These are phyloP conservation scores for Urocyon cinereoargenteus DNA, from an alignment of 2,797 vertebrate genomes.

Conservation along the genomic window DNA sequence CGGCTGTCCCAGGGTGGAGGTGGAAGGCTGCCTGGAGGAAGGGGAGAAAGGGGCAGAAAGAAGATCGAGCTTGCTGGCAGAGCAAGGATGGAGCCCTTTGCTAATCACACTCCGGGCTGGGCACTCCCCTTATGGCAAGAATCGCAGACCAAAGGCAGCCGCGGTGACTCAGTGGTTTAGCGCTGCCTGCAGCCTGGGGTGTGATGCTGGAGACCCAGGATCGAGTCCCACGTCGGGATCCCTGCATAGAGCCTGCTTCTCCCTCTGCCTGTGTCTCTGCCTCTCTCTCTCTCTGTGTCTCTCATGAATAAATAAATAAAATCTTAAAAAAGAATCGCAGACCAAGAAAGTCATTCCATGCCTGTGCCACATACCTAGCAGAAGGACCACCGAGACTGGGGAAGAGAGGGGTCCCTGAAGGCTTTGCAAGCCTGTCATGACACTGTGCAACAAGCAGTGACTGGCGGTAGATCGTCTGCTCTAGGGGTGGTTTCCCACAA, in stretches of 20 bases:
- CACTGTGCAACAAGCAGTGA: rapidly evolving
- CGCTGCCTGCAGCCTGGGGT: no score
- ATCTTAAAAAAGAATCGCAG: no score
- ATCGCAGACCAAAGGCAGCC: neutral
- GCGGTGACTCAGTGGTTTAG: no score
- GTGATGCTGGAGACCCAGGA: no score
- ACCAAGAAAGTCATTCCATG: neutral
- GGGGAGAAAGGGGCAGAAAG: neutral
- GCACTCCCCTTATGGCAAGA: neutral
- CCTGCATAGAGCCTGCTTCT: no score
- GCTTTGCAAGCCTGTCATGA: rapidly evolving
- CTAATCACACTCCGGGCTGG: neutral
- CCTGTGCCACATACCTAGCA: neutral
- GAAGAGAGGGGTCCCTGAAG: neutral
- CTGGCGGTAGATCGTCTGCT: neutral
- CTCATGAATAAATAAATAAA: no score
- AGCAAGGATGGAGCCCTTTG: neutral
- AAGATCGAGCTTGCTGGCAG: no score
- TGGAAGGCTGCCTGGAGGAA: neutral
- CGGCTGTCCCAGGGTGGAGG: neutral
- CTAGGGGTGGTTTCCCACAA: neutral
- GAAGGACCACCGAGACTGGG: neutral
- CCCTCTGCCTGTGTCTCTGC: no score
- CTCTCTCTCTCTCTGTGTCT: no score
- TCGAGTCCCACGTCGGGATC: no score